Percentiles rank a stretch among this genome's conserved stretches.
phyloP scores from a whole-genome alignment of 2,888 invertebrate genomes.

The Cephus spinipes region DNA sequence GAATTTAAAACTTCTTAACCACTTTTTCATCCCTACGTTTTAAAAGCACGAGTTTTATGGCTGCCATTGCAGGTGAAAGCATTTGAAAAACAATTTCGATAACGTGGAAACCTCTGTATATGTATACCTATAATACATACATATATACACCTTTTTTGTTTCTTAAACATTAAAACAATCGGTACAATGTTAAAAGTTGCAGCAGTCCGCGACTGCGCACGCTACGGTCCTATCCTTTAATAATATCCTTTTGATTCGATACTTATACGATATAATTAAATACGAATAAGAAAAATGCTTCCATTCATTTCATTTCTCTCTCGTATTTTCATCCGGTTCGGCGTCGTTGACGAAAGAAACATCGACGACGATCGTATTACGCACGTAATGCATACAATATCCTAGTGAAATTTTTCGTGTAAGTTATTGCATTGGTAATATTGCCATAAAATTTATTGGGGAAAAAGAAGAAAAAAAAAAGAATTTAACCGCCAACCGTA shows the following conservation, averaged over 20 bases:
- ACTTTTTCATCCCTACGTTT: background rate
- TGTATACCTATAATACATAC: slow-evolving; percentile 37
- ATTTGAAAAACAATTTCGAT: background rate
- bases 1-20: too few relatives aligned
- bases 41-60: background rate
- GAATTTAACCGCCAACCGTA: background rate
- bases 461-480: background rate
- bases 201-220: background rate
- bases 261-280: slow-evolving; percentile 34
- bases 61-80: background rate
- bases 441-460: background rate
- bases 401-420: slow-evolving; percentile 1
- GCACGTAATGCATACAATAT: background rate
- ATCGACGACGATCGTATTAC: background rate
- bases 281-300: slow-evolving; percentile 35
- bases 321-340: background rate
- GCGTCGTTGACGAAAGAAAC: slow-evolving; percentile 25
- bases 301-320: slow-evolving; percentile 5
- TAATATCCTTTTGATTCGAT: slow-evolving; percentile 37
- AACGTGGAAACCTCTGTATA: slow-evolving; percentile 17
- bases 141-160: slow-evolving; percentile 34
- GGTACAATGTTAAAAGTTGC: slow-evolving; percentile 15
- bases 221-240: slow-evolving; percentile 16
- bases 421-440: slow-evolving; percentile 11
- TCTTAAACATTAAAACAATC: slow-evolving; percentile 34